Base-by-base conservation (phyloP, 2,797 vertebrate species). In the Alectoris magna region DNA sequence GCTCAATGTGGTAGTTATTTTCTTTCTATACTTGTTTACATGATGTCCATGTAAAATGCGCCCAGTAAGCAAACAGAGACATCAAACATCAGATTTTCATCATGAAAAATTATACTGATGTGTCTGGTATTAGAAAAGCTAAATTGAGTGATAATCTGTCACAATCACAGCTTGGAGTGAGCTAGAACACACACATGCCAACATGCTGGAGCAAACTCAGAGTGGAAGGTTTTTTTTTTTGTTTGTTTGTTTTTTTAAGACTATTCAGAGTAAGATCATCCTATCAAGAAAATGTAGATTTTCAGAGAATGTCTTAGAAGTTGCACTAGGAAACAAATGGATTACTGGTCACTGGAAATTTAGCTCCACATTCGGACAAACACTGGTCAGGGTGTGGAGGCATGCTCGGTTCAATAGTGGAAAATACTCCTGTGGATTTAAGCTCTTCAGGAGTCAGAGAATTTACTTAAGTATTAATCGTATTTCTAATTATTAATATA, bases 311-410 rank as follows among this genome's bases (percentile, higher is more conserved):
- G 1, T n/a, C 9, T 27, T 77, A 71, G 68, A 63, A 83, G 16
- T 27, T 39, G 23, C 13, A 18, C 5, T 62, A 31, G 10, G 16
- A 70, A 91, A 87, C 2, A 48, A 19, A 53, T 13, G 22, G 3
- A 63, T 34, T 8, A 80, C 29, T 34, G 39, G 21, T 72, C 67
- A 75, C 15, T 46, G 19, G 46, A 90, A 44, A 66, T 19, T 73
- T 55, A 66, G 8, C 12, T 85, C 34, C 31, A 67, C 21, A 29
- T 6, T 36, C 41, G 38, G 36, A 48, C 21, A 82, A 90, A 80
- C 6, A 15, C 4, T 79, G n/a, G 1, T 11, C 24, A 36, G 8
- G 1, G 13, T 51, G 29, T 0, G 0, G 22, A 67, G 6, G 9
- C 4, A 46, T 67, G 15, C 18, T 46, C 15, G 0, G 7, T 26